Conservation (phyloP, 2,888 invertebrate genomes). For the Notodonta ziczac region DNA sequence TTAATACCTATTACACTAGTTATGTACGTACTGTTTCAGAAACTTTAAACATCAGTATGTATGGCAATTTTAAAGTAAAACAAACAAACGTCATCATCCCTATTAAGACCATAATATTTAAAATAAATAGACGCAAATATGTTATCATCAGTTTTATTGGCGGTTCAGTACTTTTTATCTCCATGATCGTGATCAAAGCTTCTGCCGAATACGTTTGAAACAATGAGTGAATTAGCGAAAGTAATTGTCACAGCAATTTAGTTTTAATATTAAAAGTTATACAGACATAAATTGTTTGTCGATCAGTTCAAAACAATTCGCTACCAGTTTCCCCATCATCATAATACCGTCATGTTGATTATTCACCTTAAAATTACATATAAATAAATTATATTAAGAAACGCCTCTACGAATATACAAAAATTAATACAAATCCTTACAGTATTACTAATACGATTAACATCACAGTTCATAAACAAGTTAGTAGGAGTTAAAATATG, state of each 20-base stretch:
- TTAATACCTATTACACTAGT: too few species aligned
- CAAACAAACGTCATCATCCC: background rate
- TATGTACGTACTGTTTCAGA: too few species aligned
- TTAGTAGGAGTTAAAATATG: constrained; percentile 74
- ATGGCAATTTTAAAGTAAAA: too few species aligned
- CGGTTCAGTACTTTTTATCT: background rate
- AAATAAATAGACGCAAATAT: background rate
- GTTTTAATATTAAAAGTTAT: constrained; percentile 5
- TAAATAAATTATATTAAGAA: constrained; percentile 83
- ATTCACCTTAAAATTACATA: constrained; percentile 67
- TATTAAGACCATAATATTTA: too few species aligned
- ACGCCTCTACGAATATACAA: constrained; percentile 83
- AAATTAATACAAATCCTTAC: constrained; percentile 81
- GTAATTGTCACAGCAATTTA: constrained; percentile 8
- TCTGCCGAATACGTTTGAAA: constrained; percentile 51
- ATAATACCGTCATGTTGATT: constrained; percentile 56
- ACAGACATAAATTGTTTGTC: too few species aligned
- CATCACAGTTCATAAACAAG: constrained; percentile 85
- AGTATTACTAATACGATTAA: constrained; percentile 81
- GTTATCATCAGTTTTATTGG: background rate
- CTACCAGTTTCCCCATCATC: constrained; percentile 53
- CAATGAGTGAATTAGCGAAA: constrained; percentile 48
- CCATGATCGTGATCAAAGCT: constrained; percentile 16
- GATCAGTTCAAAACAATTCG: constrained; percentile 2
- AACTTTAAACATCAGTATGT: too few species aligned